Evolutionary conservation across 35 echinoderm and acorn worm genomes (phyloP), one percentile per base, ranked within the genome.

Genomic region (Apostichopus parvimensis): DNA sequence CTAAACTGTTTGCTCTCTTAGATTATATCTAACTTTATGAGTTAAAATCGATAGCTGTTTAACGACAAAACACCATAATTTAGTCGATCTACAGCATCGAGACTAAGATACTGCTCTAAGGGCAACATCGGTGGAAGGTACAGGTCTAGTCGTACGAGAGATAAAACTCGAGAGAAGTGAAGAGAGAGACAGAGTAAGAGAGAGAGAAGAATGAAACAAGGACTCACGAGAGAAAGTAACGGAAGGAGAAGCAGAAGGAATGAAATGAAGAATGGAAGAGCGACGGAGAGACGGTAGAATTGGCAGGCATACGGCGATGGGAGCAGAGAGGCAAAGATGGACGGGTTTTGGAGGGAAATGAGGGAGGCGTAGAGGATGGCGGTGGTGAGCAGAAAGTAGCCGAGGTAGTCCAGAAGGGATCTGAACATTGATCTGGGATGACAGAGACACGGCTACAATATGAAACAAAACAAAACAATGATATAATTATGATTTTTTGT

Each of bases 231-330:
- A 56, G 68, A 90, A 18, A 90, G 77, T 10, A 72, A 78, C 18
- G 79, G 90, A 72, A 92, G 90, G n/a, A 92, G 13, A 18, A 82
- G 78, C 9, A 92, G 90, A 5, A 92, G 9, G 45, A 20, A 82
- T 17, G 79, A 68, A 11, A 92, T 54, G 78, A 92, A 65, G 78
- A 92, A 9, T 23, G 79, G 90, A 9, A 92, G 90, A 54, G 71
- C 77, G 14, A 92, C 54, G 18, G 79, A 65, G 1, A 92, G 90
- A 12, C 77, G 77, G 53, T 62, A 65, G 45, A 92, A 56, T 23
- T 81, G 90, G 78, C 77, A 82, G n/a, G 90, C 77, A 22, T 79
- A 92, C 28, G 90, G 79, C 77, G 77, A 82, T 4, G 90, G 79
- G 18, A 82, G 79, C 10, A 82, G 12, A n/a, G 90, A 92, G 13